Evolutionary conservation across 2,888 invertebrate species (phyloP), one percentile per base, ranked within the genome.

Genomic region (Tenthredo distinguenda): DNA sequence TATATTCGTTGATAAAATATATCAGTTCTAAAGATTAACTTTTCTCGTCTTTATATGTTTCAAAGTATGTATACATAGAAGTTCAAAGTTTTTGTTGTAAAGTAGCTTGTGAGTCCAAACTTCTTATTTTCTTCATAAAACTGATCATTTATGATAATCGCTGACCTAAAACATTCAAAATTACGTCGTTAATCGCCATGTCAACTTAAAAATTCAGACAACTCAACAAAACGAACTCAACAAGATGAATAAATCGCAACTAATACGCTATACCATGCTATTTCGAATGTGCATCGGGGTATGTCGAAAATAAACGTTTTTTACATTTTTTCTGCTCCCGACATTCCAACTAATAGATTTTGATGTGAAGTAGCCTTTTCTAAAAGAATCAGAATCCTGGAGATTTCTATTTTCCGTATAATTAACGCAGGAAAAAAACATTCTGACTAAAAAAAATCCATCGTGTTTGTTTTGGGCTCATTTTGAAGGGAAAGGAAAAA

Each of bases 91-190:
- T 15, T 18, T 68, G 34, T 34, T 68, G 18, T 34, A 1, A 62
- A 18, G 18, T 18, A 18, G 34, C 15, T 68, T 68, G 1, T 34
- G 34, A 12, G 12, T 34, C 1, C 7, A 15, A 34, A 68, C 2
- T 34, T 31, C 5, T 68, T 26, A 62, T 62, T 62, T 37, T 37
- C 37, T 31, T 71, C 10, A 37, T n/a, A 37, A 37, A 76, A 47
- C 76, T 31, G 26, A 21, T 77, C 34, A 9, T 12, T 31, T 18
- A 47, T 55, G 47, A 55, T 55, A 50, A 34, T 31, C 9, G 77
- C 34, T 34, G 18, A 55, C 34, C 77, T 77, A 55, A n/a, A 77
- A 77, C 55, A 77, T 55, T 77, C 55, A 34, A 77, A 55, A 55
- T 55, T 55, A 55, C 4, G 15, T 31, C 18, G 7, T 55, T 34